Evolutionary conservation across 1,140 invertebrate species (phyloP), one percentile per base, ranked within the genome.

Genomic region (Sitobion miscanthi): DNA sequence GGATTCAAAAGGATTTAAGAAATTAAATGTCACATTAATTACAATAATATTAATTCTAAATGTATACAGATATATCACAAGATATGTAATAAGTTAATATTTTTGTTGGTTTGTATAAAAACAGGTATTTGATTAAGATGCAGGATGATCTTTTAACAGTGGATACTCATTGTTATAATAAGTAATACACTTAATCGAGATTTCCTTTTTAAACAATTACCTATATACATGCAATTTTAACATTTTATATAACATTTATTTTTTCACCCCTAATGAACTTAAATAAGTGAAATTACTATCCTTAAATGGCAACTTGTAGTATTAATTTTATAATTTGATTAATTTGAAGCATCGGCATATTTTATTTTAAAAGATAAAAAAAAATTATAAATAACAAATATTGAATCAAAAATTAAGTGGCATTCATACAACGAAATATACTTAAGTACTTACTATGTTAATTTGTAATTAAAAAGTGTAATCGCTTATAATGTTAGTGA

Each of bases 381-480:
- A 23, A 25, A 25, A 25, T 14, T 62, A 9, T 30, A 30, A 69
- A n/a, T 69, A 69, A 9, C 0, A 57, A 57, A 57, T 54, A 54
- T 54, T 21, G 20, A 69, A 30, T n/a, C 4, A 69, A 69, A 69
- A 69, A 77, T n/a, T 11, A 77, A 77, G n/a, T 30, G 3, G 62
- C 30, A 77, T 17, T 77, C 42, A 42, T 4, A 42, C 42, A 42
- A 42, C 42, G 4, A 42, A 4, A 42, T 77, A 77, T 77, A n/a
- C 14, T 14, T 77, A 21, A 5, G 20, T 54, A 54, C 21, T 21
- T 21, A 35, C 30, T n/a, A 87, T 87, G 30, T 17, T 49, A 87
- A 87, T 49, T 87, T 49, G n/a, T n/a, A 47, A n/a, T 87, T 49
- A 87, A 87, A 87, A 87, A 87, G 25, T n/a, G 30, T 87, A n/a